Conservation (phyloP, 2,888 invertebrate genomes). For the Parnassius apollo region DNA sequence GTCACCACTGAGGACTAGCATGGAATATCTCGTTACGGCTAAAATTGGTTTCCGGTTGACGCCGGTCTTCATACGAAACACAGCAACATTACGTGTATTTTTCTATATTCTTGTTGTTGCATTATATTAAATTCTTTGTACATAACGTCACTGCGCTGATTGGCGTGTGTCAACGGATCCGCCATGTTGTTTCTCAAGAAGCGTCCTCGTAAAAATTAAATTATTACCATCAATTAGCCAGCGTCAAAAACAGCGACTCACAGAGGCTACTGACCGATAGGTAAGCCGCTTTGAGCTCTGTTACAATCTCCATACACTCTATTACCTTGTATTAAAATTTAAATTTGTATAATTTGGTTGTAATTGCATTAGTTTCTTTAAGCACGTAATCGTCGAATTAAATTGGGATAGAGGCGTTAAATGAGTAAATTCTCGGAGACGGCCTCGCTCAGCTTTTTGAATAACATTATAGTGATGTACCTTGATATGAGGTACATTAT, state of each 20-base stretch:
- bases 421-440: conserved; percentile 51
- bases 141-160: conserved; percentile 12
- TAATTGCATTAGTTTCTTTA: conserved; percentile 30
- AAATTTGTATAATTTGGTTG: conserved; percentile 2
- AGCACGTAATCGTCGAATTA: conserved; percentile 56
- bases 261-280: conserved; percentile 40
- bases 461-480: conserved; percentile 28
- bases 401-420: conserved; percentile 56
- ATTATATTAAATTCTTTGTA: conserved; percentile 21
- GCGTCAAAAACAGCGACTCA: conserved; percentile 21
- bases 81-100: too few relatives aligned
- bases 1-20: too few relatives aligned
- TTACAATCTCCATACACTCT: background rate
- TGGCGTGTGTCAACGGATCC: conserved; percentile 12
- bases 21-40: too few relatives aligned
- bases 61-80: too few relatives aligned
- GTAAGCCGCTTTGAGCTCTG: conserved; percentile 11
- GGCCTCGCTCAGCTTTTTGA: conserved; percentile 36
- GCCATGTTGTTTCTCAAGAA: conserved; percentile 36
- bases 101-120: background rate
- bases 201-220: conserved; percentile 59
- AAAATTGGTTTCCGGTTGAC: too few relatives aligned
- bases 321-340: conserved; percentile 4
- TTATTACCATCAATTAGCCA: conserved; percentile 65
- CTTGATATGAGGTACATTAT: background rate